These are phyloP conservation scores for Heterochromis multidens DNA, from an alignment of 2,113 vertebrate species.

Conservation along the genomic window DNA sequence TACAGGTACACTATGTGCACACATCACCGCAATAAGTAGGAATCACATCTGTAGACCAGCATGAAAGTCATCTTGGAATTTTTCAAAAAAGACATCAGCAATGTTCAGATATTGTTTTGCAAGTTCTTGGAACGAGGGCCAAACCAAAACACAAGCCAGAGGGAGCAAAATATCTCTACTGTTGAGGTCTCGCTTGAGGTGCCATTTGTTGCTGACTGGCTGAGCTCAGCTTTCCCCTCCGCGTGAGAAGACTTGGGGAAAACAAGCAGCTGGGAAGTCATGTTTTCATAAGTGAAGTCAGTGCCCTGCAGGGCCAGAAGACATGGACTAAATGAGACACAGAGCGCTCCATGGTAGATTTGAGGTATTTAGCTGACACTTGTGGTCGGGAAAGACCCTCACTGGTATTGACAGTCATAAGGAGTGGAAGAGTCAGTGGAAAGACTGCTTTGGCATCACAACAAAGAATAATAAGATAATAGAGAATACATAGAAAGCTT, in stretches of 20 bases:
- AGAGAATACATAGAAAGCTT: neutral
- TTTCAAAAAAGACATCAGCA: neutral
- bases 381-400: neutral
- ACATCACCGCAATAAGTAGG: neutral
- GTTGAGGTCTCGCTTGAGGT: conserved; percentile 35
- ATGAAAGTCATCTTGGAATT: neutral
- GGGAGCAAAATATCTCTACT: conserved; percentile 44
- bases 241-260: conserved; percentile 58
- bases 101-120: conserved; percentile 42
- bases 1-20: neutral
- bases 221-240: conserved; percentile 61
- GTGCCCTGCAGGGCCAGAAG: conserved; percentile 56
- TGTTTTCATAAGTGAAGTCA: conserved; percentile 72
- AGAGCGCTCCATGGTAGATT: conserved; percentile 17
- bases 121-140: conserved; percentile 45
- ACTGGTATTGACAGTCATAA: neutral
- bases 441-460: conserved; percentile 1
- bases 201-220: conserved; percentile 47
- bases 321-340: conserved; percentile 55
- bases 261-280: conserved; percentile 67
- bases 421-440: neutral
- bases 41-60: neutral
- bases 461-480: conserved; percentile 12
- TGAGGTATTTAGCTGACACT: conserved; percentile 10
- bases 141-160: conserved; percentile 57